phyloP scores from a whole-genome alignment of 2,113 vertebrate genomes.

The Nycticebus coucang region DNA sequence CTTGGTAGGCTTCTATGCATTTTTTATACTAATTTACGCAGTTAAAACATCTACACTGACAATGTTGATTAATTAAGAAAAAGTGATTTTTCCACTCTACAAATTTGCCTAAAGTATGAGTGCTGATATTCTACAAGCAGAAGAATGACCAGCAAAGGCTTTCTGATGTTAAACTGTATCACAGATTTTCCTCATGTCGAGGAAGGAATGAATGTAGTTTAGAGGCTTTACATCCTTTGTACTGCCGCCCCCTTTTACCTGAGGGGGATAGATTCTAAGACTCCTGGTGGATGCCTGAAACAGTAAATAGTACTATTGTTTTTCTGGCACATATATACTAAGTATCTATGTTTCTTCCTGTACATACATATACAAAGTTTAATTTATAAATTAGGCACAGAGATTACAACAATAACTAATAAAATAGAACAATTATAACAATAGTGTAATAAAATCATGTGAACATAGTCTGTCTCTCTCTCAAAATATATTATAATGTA shows the following conservation, averaged over 20 bases:
- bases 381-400: background rate
- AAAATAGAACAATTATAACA: background rate
- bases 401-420: background rate
- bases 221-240: background rate
- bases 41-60: background rate
- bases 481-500: background rate
- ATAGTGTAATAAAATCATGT: background rate
- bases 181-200: background rate
- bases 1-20: background rate
- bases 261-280: background rate
- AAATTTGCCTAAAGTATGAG: background rate
- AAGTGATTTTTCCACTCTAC: background rate
- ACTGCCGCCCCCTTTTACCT: background rate
- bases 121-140: background rate
- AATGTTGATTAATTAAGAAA: background rate
- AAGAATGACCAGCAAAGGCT: background rate
- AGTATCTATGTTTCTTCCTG: background rate
- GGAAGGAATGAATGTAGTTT: background rate
- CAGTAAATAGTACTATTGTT: background rate
- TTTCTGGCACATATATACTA: background rate
- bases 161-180: background rate
- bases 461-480: background rate
- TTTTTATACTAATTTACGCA: background rate
- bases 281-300: background rate
- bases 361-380: background rate